Percentiles rank a stretch among this genome's conserved stretches.
phyloP scores from a whole-genome alignment of 2,113 vertebrate species.

The Octodon degus region DNA sequence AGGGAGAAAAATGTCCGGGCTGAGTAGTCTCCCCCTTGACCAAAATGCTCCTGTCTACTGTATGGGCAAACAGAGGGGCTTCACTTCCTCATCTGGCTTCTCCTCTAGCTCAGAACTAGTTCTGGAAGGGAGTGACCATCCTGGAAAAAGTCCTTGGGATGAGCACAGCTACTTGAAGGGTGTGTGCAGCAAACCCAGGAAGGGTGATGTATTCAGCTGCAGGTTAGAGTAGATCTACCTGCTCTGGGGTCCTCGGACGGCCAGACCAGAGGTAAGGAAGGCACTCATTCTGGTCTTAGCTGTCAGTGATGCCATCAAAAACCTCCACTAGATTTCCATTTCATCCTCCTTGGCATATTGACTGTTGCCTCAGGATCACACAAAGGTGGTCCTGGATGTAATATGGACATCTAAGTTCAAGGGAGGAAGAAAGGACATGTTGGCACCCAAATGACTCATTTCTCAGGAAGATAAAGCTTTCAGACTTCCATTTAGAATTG shows the following conservation, averaged over 20 bases:
- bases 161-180: not conserved
- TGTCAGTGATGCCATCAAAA: not conserved
- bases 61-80: not conserved
- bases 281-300: not conserved
- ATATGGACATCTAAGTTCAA: not conserved
- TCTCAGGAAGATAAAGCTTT: not conserved
- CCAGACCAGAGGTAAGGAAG: accelerated
- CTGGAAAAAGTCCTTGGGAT: not conserved
- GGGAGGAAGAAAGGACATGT: not conserved
- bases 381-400: not conserved
- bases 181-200: not conserved
- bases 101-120: not conserved
- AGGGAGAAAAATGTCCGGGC: not conserved
- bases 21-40: not conserved
- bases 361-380: not conserved
- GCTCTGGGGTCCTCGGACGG: not conserved
- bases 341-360: not conserved
- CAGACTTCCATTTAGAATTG: not conserved
- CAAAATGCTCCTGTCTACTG: not conserved
- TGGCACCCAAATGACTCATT: not conserved
- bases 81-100: not conserved
- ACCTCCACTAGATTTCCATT: not conserved
- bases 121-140: no score
- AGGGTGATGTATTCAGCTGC: no score
- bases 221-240: no score